Evolutionary conservation across 2,113 vertebrate species (phyloP).

Genomic region (Euleptes europaea): DNA sequence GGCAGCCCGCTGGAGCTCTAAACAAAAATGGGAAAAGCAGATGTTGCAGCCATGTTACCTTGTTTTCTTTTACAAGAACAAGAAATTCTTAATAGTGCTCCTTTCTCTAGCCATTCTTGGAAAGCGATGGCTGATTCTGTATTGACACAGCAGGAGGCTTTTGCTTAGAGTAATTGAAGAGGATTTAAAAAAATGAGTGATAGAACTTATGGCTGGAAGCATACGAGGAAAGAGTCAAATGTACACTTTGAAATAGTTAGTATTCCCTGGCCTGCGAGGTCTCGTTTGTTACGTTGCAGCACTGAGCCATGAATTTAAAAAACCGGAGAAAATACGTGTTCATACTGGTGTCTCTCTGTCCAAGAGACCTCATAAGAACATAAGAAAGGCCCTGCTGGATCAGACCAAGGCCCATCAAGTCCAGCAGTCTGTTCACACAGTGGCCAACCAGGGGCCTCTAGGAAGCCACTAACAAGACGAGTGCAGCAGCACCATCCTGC

Average conservation of each 20-base stretch:
- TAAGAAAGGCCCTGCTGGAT: too few species aligned
- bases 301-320: conserved; percentile 69
- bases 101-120: conserved; percentile 50
- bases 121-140: conserved; percentile 49
- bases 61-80: conserved; percentile 58
- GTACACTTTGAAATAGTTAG: conserved; percentile 66
- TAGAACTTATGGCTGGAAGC: conserved; percentile 63
- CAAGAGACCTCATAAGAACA: conserved; percentile 73
- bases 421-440: too few species aligned
- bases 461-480: too few species aligned
- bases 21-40: conserved; percentile 75
- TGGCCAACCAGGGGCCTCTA: too few species aligned
- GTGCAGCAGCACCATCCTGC: too few species aligned
- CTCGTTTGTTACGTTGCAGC: conserved; percentile 76
- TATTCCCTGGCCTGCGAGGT: conserved; percentile 61
- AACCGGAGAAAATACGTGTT: conserved; percentile 69
- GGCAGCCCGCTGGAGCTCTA: conserved; percentile 69
- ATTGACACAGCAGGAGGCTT: conserved; percentile 55
- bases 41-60: conserved; percentile 64
- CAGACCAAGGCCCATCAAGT: too few species aligned
- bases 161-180: conserved; percentile 62
- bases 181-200: conserved; percentile 44
- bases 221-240: conserved; percentile 60
- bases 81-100: conserved; percentile 67
- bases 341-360: conserved; percentile 75